Evolutionary conservation across 35 echinoderm and acorn worm species (phyloP), one percentile per base, ranked within the genome.

Genomic region (Eucidaris tribuloides): DNA sequence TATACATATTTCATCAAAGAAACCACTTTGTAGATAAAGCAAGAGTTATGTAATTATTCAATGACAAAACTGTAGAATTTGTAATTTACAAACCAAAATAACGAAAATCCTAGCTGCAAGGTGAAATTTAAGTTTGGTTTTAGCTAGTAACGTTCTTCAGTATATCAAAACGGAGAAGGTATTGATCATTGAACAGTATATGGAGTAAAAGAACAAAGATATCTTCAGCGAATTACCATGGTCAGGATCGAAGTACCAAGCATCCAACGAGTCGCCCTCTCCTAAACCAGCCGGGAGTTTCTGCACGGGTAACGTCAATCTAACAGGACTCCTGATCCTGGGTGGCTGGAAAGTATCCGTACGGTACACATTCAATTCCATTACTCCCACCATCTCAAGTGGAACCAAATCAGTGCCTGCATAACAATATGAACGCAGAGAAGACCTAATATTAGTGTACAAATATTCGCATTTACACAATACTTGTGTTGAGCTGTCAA

Each of bases 201-300:
- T n/a, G 9, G n/a, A 52, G 9, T 9, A 11, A 11, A 9, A 11
- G 48, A 9, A 52, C 38, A 20, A 1, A 41, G 24, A 6, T 19
- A 66, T 66, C 34, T 35, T 20, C 29, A 44, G 11, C 28, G 15
- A 29, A n/a, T 68, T 81, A 89, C 87, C 87, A 34, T 29, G 27
- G 20, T 33, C 65, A 7, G 17, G 3, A 7, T 89, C 28, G 71
- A 72, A 89, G 5, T 80, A 82, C 87, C 87, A 89, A 2, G 87
- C 87, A 56, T 80, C 60, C 32, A 89, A 33, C 20, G 5, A 44
- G 46, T 89, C 87, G 4, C 87, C 87, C 24, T 56, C 79, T 17
- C 2, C 17, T 2, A 83, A 46, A 41, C 76, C 87, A 19, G 19
- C 35, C 0, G 87, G 79, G 31, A 74, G 46, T 48, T 82, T 89